Base-by-base conservation (phyloP, 2,113 vertebrate species). In the Pica pica region DNA sequence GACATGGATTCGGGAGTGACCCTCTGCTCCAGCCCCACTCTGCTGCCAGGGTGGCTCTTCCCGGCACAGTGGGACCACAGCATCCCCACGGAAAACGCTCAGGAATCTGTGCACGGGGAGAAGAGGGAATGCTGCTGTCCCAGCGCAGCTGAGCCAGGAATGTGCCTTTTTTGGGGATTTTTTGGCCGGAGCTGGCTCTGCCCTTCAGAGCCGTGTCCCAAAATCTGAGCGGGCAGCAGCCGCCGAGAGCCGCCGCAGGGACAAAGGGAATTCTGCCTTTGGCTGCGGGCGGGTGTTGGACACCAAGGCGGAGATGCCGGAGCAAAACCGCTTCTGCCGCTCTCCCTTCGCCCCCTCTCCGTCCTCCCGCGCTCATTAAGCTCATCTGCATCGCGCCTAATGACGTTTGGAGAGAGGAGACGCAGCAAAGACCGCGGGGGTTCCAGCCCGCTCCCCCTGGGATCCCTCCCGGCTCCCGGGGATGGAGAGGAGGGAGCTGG, bases 1-100 rank as follows among this genome's bases (percentile, higher is more conserved):
- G 39, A 41, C 35, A 21, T 0, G 30, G 27, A 5, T n/a, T n/a
- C 6, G 16, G 53, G 26, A 22, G 18, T 0, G 1, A 37, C 27
- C 28, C 70, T 12, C 35, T 1, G 53, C 53, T 57, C 22, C 71
- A 74, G 37, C 67, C 37, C 71, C 7, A 0, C 56, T 24, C 24
- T 59, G 44, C 56, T 41, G 47, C 87, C 12, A 1, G 41, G 31
- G 24, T 5, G 14, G 24, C 31, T 35, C 35, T n/a, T 57, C 35
- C 77, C 22, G 35, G 37, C 17, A 61, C 53, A 1, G 9, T 0
- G 17, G 35, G 30, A 15, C 33, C 49, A 46, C 16, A 8, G 59
- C 63, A 59, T 16, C 49, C n/a, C 1, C 1, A 1, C 50, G 79
- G 50, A 47, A 16, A 47, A 30, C 8, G 6, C 44, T 47, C 8